Base-by-base conservation (phyloP, 2,888 invertebrate genomes). In the Ophioninae sp. region DNA sequence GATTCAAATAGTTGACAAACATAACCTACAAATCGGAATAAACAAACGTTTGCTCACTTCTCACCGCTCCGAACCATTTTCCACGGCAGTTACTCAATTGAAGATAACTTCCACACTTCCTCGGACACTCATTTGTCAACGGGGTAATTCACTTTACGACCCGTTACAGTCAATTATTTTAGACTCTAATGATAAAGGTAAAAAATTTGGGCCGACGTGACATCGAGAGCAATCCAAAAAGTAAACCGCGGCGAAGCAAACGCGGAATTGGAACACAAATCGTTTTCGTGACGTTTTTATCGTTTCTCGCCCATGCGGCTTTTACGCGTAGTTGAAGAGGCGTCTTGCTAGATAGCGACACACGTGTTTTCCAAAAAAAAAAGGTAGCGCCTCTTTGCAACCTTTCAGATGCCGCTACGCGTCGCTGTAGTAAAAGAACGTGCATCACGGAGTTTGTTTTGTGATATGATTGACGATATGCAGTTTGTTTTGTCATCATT, bases 21-120 rank as follows among this genome's bases (percentile, higher is more conserved):
- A 64, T 78, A 82, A 83, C 79, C 83, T 77, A 57, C n/a, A 76
- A 84, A 73, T 39, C 37, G 2, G 17, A 20, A 21, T 59, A 64
- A 70, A 83, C 21, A 56, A 73, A 30, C 23, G 72, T 85, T 59
- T 13, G 89, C 91, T 90, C 86, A 91, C 91, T 91, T 91, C 59
- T 91, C 91, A 73, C 91, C 88, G 82, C 86, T 90, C 56, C 91
- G 91, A 67, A 91, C 91, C 91, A 91, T 91, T 75, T 68, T 86
- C 82, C 20, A 44, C 65, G 23, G 50, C 50, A 10, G 41, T 70
- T 23, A 44, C 21, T 44, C 7, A 74, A 50, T 57, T 62, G 20
- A 59, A 44, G 74, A 65, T 50, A 20, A 41, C 23, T n/a, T 61
- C 20, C 70, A 62, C 44, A 65, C 37, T 65, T 50, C 61, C 10